Percentiles rank a stretch among this genome's conserved stretches.
Conservation (phyloP, 2,113 vertebrate genomes). For the Garra rufa region DNA sequence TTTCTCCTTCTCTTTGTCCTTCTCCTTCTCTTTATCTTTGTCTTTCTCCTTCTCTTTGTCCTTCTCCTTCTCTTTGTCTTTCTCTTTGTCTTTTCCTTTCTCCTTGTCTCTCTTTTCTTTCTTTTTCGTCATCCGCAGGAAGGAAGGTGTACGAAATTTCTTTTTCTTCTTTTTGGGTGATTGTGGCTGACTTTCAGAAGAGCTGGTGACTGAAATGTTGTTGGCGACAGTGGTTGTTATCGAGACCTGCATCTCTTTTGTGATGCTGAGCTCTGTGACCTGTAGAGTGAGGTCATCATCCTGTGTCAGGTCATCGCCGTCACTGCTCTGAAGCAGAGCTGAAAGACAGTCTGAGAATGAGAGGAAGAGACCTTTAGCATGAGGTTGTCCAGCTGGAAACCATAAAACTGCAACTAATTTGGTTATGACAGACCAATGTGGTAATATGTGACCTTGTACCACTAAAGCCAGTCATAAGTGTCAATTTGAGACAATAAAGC, state of each 20-base stretch:
- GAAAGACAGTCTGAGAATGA: slow-evolving; percentile 43
- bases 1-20: neutral
- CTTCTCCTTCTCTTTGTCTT: neutral
- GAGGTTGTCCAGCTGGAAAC: neutral
- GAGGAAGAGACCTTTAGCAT: neutral
- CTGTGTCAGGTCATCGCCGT: slow-evolving; percentile 70
- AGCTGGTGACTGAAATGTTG: slow-evolving; percentile 64
- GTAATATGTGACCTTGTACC: too few species aligned
- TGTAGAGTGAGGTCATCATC: slow-evolving; percentile 74
- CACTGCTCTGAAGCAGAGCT: slow-evolving; percentile 72
- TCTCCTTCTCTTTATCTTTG: neutral
- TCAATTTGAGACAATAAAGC: too few species aligned
- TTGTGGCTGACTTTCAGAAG: slow-evolving; percentile 69
- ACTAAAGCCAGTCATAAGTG: too few species aligned
- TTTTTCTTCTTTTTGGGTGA: slow-evolving; percentile 77
- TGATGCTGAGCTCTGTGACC: slow-evolving; percentile 69
- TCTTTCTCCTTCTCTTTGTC: slow-evolving; percentile 5
- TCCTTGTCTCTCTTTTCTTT: slow-evolving; percentile 65
- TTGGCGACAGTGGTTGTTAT: slow-evolving; percentile 69
- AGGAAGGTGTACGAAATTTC: slow-evolving; percentile 76
- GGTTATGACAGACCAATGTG: neutral
- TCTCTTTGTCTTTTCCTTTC: slow-evolving; percentile 17
- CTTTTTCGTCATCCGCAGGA: slow-evolving; percentile 75
- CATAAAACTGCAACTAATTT: neutral
- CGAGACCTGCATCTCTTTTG: slow-evolving; percentile 71